Evolutionary conservation across 2,888 invertebrate genomes (phyloP).

Genomic region (Ptilodon capucinus): DNA sequence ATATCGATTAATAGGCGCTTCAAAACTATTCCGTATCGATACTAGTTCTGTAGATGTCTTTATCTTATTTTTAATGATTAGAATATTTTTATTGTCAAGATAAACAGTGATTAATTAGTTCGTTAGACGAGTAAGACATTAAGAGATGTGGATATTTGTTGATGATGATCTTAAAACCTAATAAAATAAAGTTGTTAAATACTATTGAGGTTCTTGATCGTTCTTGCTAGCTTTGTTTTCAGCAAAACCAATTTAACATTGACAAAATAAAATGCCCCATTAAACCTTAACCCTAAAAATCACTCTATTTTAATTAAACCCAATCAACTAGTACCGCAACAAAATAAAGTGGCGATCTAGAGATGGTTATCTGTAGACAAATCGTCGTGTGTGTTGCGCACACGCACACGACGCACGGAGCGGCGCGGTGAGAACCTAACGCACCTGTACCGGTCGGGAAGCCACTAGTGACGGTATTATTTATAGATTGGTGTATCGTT

Average conservation of each 20-base stretch:
- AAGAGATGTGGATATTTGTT: too few relatives aligned
- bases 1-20: slow-evolving; percentile 50
- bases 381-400: slow-evolving; percentile 57
- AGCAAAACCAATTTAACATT: too few relatives aligned
- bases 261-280: too few relatives aligned
- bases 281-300: too few relatives aligned
- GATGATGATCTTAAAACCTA: too few relatives aligned
- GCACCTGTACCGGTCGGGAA: slow-evolving; percentile 75
- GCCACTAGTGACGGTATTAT: slow-evolving; percentile 47
- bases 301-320: neutral
- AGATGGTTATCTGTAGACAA: slow-evolving; percentile 64
- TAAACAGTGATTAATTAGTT: neutral
- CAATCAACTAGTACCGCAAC: slow-evolving; percentile 30
- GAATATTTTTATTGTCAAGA: slow-evolving; percentile 6
- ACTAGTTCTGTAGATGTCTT: slow-evolving; percentile 23
- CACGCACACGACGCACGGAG: slow-evolving; percentile 19
- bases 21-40: slow-evolving; percentile 29
- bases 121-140: too few relatives aligned
- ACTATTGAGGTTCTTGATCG: too few relatives aligned
- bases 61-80: slow-evolving; percentile 24
- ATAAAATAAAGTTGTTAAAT: too few relatives aligned
- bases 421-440: slow-evolving; percentile 69
- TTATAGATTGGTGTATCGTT: slow-evolving; percentile 13
- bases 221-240: too few relatives aligned
- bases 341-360: slow-evolving; percentile 58